A percentile compares a stretch with the other conserved stretches of the same genome.
These are phyloP conservation scores for Hydroisotoma schaefferi DNA, from an alignment of 2,888 invertebrate species.

Conservation along the genomic window DNA sequence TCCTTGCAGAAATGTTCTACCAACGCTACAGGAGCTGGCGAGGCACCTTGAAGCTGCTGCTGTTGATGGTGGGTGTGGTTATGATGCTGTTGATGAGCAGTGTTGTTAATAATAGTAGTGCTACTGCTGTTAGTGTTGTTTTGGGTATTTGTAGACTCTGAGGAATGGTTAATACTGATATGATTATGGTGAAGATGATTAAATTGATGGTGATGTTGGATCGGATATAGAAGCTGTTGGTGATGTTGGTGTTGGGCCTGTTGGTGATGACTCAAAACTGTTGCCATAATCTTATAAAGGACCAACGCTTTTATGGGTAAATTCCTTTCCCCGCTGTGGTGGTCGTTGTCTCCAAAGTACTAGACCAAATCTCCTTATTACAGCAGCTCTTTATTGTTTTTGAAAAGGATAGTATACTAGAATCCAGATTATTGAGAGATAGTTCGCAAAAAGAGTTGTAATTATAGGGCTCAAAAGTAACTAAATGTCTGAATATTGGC, in stretches of 20 bases:
- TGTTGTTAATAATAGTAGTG: not conserved
- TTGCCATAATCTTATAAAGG: constrained; percentile 52
- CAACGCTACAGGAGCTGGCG: constrained; percentile 51
- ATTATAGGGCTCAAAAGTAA: too few species aligned
- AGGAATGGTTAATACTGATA: constrained; percentile 1
- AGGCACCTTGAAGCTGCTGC: constrained; percentile 51
- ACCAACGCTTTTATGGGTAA: too few species aligned
- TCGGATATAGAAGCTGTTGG: constrained; percentile 35
- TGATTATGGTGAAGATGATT: constrained; percentile 22
- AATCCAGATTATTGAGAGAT: too few species aligned
- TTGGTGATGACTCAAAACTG: constrained; percentile 55
- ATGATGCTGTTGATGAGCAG: constrained; percentile 3
- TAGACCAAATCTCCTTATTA: too few species aligned
- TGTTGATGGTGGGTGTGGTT: constrained; percentile 57
- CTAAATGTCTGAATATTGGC: too few species aligned
- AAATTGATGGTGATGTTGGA: constrained; percentile 32
- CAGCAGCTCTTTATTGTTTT: too few species aligned
- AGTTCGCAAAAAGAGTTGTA: too few species aligned
- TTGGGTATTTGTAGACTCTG: not conserved
- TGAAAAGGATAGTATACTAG: too few species aligned
- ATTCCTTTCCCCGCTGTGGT: too few species aligned
- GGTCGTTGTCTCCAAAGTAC: too few species aligned
- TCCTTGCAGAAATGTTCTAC: constrained; percentile 65
- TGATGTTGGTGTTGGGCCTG: constrained; percentile 49
- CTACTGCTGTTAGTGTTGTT: not conserved